Percentiles rank a stretch among this genome's conserved stretches.
These are phyloP conservation scores for Colaptes auratus DNA, from an alignment of 2,113 vertebrate genomes.

Conservation along the genomic window DNA sequence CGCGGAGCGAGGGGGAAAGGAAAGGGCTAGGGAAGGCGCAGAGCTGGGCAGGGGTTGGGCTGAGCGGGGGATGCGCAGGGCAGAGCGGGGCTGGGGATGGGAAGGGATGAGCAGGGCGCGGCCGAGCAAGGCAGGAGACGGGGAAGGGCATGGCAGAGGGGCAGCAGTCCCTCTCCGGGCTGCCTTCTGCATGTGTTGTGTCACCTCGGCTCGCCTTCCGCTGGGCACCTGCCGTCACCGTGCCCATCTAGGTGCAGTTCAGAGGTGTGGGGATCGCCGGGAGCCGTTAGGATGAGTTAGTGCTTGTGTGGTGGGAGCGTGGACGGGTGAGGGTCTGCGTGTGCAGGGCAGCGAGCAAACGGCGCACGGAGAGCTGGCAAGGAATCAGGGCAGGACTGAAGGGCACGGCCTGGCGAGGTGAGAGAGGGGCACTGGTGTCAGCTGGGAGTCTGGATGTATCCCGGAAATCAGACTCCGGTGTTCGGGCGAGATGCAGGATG, in stretches of 20 bases:
- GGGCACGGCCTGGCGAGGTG: neutral
- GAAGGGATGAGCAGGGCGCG: conserved; percentile 74
- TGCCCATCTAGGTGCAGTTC: neutral
- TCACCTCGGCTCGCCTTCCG: rapidly evolving
- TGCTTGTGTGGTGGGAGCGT: rapidly evolving
- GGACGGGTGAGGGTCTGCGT: rapidly evolving
- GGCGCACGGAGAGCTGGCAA: rapidly evolving
- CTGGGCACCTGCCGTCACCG: neutral
- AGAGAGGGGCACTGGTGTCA: rapidly evolving
- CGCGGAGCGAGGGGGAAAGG: too few relatives aligned
- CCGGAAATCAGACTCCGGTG: rapidly evolving
- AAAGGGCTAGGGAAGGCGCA: neutral
- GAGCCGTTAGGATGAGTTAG: rapidly evolving
- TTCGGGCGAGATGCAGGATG: rapidly evolving
- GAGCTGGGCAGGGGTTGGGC: conserved; percentile 80
- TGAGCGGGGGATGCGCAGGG: conserved; percentile 65
- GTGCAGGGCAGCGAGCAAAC: rapidly evolving
- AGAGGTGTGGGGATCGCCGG: rapidly evolving
- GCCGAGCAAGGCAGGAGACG: neutral
- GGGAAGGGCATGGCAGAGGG: neutral
- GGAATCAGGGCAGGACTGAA: neutral
- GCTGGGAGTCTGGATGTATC: rapidly evolving
- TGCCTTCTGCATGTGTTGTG: rapidly evolving
- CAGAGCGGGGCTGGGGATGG: conserved; percentile 63
- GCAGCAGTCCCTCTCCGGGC: too few relatives aligned